Percentiles rank a stretch among this genome's conserved stretches.
phyloP scores from a whole-genome alignment of 1,140 invertebrate species.

The Lepidurus packardi region DNA sequence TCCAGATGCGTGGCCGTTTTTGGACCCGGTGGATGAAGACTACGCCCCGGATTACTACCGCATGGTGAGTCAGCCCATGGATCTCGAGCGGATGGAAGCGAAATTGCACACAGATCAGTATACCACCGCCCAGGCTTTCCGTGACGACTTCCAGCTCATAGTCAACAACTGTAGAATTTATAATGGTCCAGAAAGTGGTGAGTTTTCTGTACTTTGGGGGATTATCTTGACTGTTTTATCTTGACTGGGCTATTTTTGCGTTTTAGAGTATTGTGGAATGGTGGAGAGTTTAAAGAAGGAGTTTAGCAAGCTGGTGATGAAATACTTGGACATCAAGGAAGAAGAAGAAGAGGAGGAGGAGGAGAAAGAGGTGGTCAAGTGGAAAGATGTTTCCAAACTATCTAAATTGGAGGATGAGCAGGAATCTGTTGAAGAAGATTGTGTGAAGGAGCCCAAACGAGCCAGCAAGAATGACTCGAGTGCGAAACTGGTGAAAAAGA shows the following conservation, averaged over 20 bases:
- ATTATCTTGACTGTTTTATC: conserved; percentile 24
- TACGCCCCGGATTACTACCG: conserved; percentile 81
- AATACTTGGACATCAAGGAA: conserved; percentile 67
- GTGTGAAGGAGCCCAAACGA: conserved; percentile 27
- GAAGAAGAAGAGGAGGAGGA: conserved; percentile 42
- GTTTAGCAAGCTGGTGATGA: conserved; percentile 68
- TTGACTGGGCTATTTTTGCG: too few species aligned
- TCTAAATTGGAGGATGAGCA: conserved; percentile 36
- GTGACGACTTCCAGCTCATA: conserved; percentile 79
- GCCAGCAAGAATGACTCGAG: conserved; percentile 22
- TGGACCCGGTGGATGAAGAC: conserved; percentile 82
- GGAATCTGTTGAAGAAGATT: conserved; percentile 40
- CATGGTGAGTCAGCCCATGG: conserved; percentile 64
- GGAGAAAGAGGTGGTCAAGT: conserved; percentile 34
- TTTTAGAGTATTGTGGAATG: conserved; percentile 74
- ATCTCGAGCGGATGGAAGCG: conserved; percentile 79
- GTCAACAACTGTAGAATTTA: conserved; percentile 85
- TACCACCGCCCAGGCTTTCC: conserved; percentile 69
- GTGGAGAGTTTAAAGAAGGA: conserved; percentile 70
- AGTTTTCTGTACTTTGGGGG: conserved; percentile 38
- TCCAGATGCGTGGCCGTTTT: conserved; percentile 85
- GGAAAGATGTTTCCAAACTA: neutral
- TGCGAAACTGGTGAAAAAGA: conserved; percentile 24
- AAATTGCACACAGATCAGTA: conserved; percentile 75
- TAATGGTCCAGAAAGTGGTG: conserved; percentile 86